Evolutionary conservation across 2,113 vertebrate species (phyloP), one percentile per base, ranked within the genome.

Genomic region (Sylvia atricapilla): DNA sequence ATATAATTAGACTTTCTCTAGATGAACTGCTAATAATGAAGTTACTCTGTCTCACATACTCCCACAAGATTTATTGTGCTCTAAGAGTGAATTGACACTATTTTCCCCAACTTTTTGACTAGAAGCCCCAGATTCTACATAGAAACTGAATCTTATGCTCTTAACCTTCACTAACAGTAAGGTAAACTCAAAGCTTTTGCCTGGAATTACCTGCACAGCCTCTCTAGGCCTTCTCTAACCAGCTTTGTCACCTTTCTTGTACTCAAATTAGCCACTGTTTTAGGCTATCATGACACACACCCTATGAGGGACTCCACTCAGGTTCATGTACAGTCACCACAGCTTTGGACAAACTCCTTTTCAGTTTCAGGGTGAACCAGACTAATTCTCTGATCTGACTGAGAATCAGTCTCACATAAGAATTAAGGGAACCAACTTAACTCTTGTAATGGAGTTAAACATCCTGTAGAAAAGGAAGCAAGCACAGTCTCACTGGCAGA

Each of bases 251-350:
- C 27, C 33, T 27, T 63, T 78, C 39, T 30, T 59, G 20, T 37
- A 78, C 33, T 33, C 44, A 78, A 66, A 82, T 27, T 39, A 60
- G 21, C 25, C 27, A 43, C 4, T 28, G 37, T 6, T 77, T 70
- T 63, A 79, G 0, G 2, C 15, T 31, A 16, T 46, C 53, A 24
- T 7, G 50, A 66, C 46, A 64, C 10, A 60, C 35, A 59, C 2
- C 18, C 19, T 11, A 46, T 2, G 19, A 63, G 4, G 13, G 22
- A 77, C 9, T 67, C 60, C 35, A 75, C 4, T n/a, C 28, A 60
- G 25, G 33, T 35, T 72, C 76, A 72, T 0, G 0, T 21, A 33
- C 3, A 75, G 28, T 13, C 31, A 79, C 43, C n/a, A 15, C 0
- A 46, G 15, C 20, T 84, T 85, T 53, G 39, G 3, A 8, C 7